A percentile compares a stretch with the other conserved stretches of the same genome.
Conservation (phyloP, 2,797 vertebrate genomes). For the Danio kyathit region DNA sequence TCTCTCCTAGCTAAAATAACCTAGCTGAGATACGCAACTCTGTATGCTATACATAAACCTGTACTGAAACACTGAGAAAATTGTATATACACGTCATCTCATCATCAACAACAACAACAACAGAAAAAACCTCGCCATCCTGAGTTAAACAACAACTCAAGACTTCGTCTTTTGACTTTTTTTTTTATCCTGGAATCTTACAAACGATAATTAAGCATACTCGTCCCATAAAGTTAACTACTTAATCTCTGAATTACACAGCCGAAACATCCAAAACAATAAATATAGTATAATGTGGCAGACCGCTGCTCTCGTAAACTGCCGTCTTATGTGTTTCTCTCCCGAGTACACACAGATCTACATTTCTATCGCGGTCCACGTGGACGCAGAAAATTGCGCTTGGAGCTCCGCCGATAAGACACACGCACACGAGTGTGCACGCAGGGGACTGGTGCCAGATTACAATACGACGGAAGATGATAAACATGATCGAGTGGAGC, state of each 20-base stretch:
- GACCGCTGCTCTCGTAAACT: conserved; percentile 52
- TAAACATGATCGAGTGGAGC: conserved; percentile 43
- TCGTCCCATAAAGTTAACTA: conserved; percentile 50
- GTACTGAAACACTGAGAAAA: conserved; percentile 74
- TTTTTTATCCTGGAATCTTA: conserved; percentile 37
- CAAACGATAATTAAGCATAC: conserved; percentile 56
- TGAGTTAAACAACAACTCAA: conserved; percentile 64
- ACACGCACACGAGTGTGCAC: conserved; percentile 2
- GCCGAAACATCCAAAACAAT: conserved; percentile 56
- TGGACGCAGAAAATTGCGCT: conserved; percentile 16
- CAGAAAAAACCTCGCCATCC: conserved; percentile 47
- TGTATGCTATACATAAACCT: conserved; percentile 70
- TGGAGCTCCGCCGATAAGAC: conserved; percentile 5
- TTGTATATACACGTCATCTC: conserved; percentile 76
- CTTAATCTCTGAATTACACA: conserved; percentile 58
- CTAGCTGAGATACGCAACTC: conserved; percentile 30
- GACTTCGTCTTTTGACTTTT: conserved; percentile 45
- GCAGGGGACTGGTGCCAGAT: conserved; percentile 38
- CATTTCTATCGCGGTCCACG: conserved; percentile 52
- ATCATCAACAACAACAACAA: conserved; percentile 20
- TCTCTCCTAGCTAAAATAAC: conserved; percentile 17
- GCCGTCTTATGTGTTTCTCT: conserved; percentile 41
- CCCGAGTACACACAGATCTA: conserved; percentile 58
- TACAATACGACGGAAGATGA: conserved; percentile 21
- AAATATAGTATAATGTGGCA: conserved; percentile 58